Evolutionary conservation across 1,140 invertebrate genomes (phyloP), one percentile per base, ranked within the genome.

Genomic region (Potamilus streckersoni): DNA sequence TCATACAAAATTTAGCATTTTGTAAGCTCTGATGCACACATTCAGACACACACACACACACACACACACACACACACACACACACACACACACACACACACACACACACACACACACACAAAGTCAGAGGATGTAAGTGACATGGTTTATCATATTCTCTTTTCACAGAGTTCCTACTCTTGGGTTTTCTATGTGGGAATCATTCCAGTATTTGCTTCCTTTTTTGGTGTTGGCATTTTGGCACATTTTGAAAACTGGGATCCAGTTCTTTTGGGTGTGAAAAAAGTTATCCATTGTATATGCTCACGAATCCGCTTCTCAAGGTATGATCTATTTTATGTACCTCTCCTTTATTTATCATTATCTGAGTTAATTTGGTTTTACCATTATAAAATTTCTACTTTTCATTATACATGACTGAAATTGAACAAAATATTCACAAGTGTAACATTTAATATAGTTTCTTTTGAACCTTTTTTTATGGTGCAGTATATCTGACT

Each of bases 161-260:
- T 69, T 76, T 80, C 75, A 57, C 83, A 89, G 84, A 92, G 95
- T 27, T 89, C 92, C 6, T 96, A 95, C 85, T 92, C 94, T 5
- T 92, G 91, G 73, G 89, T 94, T 82, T 96, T 96, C 88, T 96
- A 96, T 87, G 89, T 95, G 20, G 96, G 95, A 20, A 93, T 93
- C 4, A 84, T 95, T 83, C 95, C 95, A 60, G 93, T 96, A 90
- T 92, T 96, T 80, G 65, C 95, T 27, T 93, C 95, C 71, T 95
- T 96, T 87, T 89, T 96, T 73, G 92, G 93, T 67, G 92, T 96
- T 12, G 93, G 93, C 62, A 85, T 95, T 69, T 88, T 96, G 57
- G 93, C 94, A 58, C 93, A 96, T 88, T 96, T 94, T 84, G 95
- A 96, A 84, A 95, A 95, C 86, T 95, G 94, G 93, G 96, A 97